Evolutionary conservation across 2,888 invertebrate genomes (phyloP), one percentile per base, ranked within the genome.

Genomic region (Leucoma salicis): DNA sequence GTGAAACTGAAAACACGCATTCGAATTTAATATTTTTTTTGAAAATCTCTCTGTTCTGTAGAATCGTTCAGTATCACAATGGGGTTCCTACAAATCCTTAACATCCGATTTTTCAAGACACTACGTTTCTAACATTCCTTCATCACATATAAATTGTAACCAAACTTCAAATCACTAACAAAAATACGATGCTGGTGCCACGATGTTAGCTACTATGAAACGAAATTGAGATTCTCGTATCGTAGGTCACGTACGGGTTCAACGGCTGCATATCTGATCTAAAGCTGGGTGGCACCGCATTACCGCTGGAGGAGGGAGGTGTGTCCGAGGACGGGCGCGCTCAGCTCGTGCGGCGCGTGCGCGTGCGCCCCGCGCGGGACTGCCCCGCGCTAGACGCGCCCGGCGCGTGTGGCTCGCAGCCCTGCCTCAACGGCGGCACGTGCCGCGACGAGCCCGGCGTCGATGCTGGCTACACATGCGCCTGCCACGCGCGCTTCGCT

Each of bases 241-340:
- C 10, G 10, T 94, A 96, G 79, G 93, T 97, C 35, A 94, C 94
- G 33, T 91, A 94, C 49, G 98, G 98, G 0, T 97, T 97, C 76
- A 91, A 95, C 42, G 99, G 98, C 1, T 99, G 99, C 75, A 93
- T 99, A 91, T 94, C 97, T 46, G 96, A 97, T 66, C 92, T 98
- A 18, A 91, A 93, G 44, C 92, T 98, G 35, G 94, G 95, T 40
- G 92, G 94, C 42, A 92, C 93, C 5, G 86, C 92, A 0, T 91
- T 98, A 37, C 97, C 97, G 1, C 79, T 96, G 59, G 93, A 43
- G 43, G 81, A 78, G 69, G 87, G 82, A 53, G 82, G 69, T 53
- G 68, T 77, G 25, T 70, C 82, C 4, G 42, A 46, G 38, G 83
- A 79, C 64, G 81, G 80, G 31, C 78, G 81, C 62, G 77, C 72